Evolutionary conservation across 2,113 vertebrate genomes (phyloP).

Genomic region (Carollia perspicillata): DNA sequence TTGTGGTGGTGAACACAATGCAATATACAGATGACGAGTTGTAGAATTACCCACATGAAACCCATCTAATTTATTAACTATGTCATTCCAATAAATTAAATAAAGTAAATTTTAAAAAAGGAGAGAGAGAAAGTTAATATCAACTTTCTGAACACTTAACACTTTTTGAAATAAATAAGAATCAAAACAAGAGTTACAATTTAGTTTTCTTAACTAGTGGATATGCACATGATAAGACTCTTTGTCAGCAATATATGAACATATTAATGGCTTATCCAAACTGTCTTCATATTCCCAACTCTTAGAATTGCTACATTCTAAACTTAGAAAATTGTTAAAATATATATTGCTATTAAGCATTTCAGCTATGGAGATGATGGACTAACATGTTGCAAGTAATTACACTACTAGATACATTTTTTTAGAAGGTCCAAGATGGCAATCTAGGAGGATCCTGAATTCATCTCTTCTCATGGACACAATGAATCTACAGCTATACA

Average conservation of each 20-base stretch:
- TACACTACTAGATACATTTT: not conserved
- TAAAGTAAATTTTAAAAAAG: not conserved
- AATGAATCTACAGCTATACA: not conserved
- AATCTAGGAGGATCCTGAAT: not conserved
- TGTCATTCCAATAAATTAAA: not conserved
- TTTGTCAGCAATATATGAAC: not conserved
- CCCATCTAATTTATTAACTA: not conserved
- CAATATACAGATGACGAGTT: not conserved
- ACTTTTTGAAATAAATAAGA: not conserved
- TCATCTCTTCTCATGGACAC: not conserved
- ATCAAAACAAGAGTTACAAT: not conserved
- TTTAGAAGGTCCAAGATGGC: not conserved
- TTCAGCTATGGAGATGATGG: not conserved
- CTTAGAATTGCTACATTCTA: not conserved
- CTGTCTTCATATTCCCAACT: not conserved
- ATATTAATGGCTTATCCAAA: not conserved
- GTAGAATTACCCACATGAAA: not conserved
- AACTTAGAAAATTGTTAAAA: not conserved
- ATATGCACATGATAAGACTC: not conserved
- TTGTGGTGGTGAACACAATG: not conserved
- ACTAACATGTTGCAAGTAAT: not conserved
- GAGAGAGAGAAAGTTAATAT: not conserved
- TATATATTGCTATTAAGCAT: not conserved
- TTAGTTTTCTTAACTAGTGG: not conserved
- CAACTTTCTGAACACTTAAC: conserved; percentile 18